Evolutionary conservation across 2,113 vertebrate species (phyloP), one percentile per base, ranked within the genome.

Genomic region (Neotoma lepida): DNA sequence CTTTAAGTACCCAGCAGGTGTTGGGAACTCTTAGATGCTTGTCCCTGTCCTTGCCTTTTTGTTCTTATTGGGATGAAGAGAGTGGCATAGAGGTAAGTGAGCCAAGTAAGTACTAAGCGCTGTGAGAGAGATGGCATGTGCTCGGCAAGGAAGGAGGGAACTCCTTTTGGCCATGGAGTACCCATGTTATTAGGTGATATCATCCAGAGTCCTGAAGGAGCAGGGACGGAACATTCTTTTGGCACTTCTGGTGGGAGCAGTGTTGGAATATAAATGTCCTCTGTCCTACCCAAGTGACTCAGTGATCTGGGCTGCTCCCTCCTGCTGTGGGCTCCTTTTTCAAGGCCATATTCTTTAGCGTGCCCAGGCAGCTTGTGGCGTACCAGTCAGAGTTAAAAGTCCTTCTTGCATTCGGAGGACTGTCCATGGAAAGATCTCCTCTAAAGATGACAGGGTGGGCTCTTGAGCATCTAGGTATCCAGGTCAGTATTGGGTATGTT

Each of bases 381-480:
- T 4, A 58, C 4, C 68, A 56, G 58, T n/a, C 51, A 41, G n/a
- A 54, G 41, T 30, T 39, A 0, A 2, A 2, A 33, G 39, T 86
- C 64, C 71, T 64, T 41, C 64, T 14, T 13, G 33, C 35, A 24
- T 15, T 0, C 39, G 66, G 68, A 78, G 9, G 87, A 58, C 9
- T 33, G 35, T 63, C 41, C 17, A 41, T 41, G 74, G 18, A 22
- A 20, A 71, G 39, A 24, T 28, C 4, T 22, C 33, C 2, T 15
- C 0, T 5, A 2, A 4, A 1, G 49, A 33, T 51, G 68, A 28
- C 8, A 4, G 2, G 26, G 2, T 10, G 54, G 39, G 15, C 15
- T 33, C 0, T 0, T 54, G 28, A 3, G 24, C 44, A 64, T 18
- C 7, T 28, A 58, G 15, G 30, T 80, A 35, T 41, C 61, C 74